Base-by-base conservation (phyloP, 1,140 invertebrate species). In the Aporrectodea caliginosa region DNA sequence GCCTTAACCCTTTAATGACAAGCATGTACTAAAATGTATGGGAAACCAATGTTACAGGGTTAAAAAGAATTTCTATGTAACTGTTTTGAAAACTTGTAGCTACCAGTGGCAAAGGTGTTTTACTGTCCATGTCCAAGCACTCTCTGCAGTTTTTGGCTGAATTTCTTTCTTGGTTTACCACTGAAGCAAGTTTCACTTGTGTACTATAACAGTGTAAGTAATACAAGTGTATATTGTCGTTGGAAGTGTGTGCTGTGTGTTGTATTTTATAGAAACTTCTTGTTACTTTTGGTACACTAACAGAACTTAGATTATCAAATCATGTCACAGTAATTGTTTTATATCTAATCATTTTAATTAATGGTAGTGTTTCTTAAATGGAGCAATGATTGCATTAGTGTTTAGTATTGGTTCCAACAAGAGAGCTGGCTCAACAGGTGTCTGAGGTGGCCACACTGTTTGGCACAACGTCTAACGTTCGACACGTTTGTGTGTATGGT, bases 361-460 rank as follows among this genome's bases (percentile, higher is more conserved):
- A 30, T 29, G 71, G 2, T 35, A 2, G 73, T 79, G 75, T 78
- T 86, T 82, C 27, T 73, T 31, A 74, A 30, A 84, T 88, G 68
- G n/a, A n/a, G n/a, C n/a, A n/a, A n/a, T n/a, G n/a, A n/a, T n/a
- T 77, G 35, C 84, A 88, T 68, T 69, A 68, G 58, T 74, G 88
- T 78, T 80, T 98, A 2, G 93, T 98, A 30, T 89, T 98, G 58
- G 95, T 96, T 43, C 97, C 97, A 1, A 98, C 97, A 0, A 89
- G 97, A 85, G 97, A 98, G 88, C 89, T 98, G 78, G 97, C 97
- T 0, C 96, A 98, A 85, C 97, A 98, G 88, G 98, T 98, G 81
- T 93, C 98, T 88, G 93, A 94, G 88, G 96, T 98, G 69, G 94
- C 95, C 6, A 91, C 90, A 70, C 94, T 97, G 79, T 98, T 98